phyloP scores from a whole-genome alignment of 2,888 invertebrate species.

The Mayetiola destructor region DNA sequence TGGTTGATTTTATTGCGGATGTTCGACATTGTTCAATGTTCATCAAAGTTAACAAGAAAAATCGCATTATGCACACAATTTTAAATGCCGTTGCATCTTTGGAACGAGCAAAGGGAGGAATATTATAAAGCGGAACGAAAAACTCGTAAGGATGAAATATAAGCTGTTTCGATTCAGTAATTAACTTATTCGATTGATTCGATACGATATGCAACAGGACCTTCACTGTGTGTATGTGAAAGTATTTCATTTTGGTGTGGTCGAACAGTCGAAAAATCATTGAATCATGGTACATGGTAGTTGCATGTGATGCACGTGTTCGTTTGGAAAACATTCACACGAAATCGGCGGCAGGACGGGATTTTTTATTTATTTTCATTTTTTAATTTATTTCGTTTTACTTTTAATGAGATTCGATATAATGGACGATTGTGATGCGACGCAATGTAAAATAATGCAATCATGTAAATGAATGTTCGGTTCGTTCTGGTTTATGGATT shows the following conservation, averaged over 20 bases:
- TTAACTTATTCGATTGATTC: not conserved
- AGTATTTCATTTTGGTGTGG: not conserved
- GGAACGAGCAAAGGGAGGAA: too few species aligned
- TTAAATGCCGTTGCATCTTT: too few species aligned
- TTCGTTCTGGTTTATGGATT: constrained; percentile 9
- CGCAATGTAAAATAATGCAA: not conserved
- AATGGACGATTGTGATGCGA: too few species aligned
- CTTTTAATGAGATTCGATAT: not conserved
- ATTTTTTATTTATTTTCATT: too few species aligned
- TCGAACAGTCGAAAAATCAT: not conserved
- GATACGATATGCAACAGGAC: constrained; percentile 2
- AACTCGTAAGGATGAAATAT: too few species aligned
- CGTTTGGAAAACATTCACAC: not conserved
- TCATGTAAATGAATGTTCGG: constrained; percentile 1
- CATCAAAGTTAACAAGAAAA: too few species aligned
- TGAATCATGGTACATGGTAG: not conserved
- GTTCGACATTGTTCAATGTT: too few species aligned
- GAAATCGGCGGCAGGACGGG: not conserved
- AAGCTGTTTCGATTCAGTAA: constrained; percentile 8
- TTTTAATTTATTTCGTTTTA: too few species aligned
- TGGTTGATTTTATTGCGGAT: too few species aligned
- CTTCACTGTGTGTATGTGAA: not conserved
- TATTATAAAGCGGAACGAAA: too few species aligned
- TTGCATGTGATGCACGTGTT: not conserved
- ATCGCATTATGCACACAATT: too few species aligned